Conservation (phyloP, 2,113 vertebrate species). For the Elaphurus davidianus region DNA sequence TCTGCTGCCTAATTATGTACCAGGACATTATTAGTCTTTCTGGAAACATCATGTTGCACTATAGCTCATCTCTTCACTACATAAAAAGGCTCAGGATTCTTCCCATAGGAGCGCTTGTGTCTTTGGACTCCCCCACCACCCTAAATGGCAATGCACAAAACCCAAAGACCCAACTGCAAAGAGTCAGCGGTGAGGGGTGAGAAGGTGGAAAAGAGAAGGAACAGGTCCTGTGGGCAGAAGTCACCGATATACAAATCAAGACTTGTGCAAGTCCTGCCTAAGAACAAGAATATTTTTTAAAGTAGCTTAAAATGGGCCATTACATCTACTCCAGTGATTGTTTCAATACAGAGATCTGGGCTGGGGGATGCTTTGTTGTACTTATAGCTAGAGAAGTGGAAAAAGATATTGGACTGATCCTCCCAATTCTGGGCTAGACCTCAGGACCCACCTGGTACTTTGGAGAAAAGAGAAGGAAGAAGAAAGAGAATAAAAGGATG, state of each 20-base stretch:
- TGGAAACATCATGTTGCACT: conserved; percentile 45
- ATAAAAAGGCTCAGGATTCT: conserved; percentile 24
- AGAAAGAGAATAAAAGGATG: not conserved
- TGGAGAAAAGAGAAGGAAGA: not conserved
- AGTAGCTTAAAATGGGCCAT: not conserved
- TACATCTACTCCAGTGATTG: not conserved
- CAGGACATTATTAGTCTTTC: conserved; percentile 48
- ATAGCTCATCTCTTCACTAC: conserved; percentile 20
- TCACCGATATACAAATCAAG: conserved; percentile 6
- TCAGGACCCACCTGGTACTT: not conserved
- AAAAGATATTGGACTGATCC: conserved; percentile 7
- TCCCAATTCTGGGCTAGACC: not conserved
- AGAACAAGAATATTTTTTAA: not conserved
- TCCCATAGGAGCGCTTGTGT: conserved; percentile 3
- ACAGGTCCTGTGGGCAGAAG: not conserved
- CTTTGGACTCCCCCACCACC: not conserved
- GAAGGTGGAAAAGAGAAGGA: not conserved
- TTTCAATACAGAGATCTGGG: not conserved
- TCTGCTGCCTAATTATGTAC: conserved; percentile 50
- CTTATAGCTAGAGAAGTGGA: not conserved
- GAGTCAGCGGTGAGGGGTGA: not conserved
- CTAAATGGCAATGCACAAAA: not conserved
- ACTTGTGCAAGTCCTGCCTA: not conserved
- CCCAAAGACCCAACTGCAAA: not conserved
- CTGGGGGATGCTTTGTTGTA: not conserved